Evolutionary conservation across 2,888 invertebrate species (phyloP), one percentile per base, ranked within the genome.

Genomic region (Caenorhabditis plicata): DNA sequence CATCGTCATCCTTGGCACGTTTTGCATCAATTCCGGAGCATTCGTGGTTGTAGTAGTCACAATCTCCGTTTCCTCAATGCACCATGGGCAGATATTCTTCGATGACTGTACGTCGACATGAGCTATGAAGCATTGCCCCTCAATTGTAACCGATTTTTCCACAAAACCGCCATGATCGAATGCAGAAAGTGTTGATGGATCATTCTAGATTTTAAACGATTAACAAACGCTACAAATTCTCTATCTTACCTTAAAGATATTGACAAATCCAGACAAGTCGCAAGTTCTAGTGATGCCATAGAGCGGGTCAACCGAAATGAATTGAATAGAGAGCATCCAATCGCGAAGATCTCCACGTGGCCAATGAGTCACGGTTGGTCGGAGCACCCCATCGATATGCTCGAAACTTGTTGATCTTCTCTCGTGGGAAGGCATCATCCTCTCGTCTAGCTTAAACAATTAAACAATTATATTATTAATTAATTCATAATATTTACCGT

Each of bases 251-350:
- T 53, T 36, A 25, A 60, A 60, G 0, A 49, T 49, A 9, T 53
- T 44, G 40, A 60, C 39, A 26, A 44, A 60, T 13, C 53, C 60
- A 17, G 60, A 60, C 22, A 49, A 38, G 36, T 60, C 60, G 26
- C 60, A 60, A 19, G 60, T 60, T 26, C 60, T 29, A n/a, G 53
- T 49, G 11, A 60, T 15, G n/a, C 60, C 60, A 36, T 60, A 60
- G 2, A 60, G 53, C n/a, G 60, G 60, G 29, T 60, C 60, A 11
- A 60, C 42, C 4, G 53, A 51, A 15, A 60, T 25, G 33, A 60
- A 60, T 35, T 60, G 52, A 33, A 60, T 53, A 13, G 60, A 48
- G 4, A 60, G 11, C 53, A 53, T 53, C 60, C 60, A 60, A 44
- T 60, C 46, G n/a, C 23, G 22, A 15, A 60, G 32, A 26, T 45